Conservation (phyloP, 2,888 invertebrate genomes). For the Plutella xylostella region DNA sequence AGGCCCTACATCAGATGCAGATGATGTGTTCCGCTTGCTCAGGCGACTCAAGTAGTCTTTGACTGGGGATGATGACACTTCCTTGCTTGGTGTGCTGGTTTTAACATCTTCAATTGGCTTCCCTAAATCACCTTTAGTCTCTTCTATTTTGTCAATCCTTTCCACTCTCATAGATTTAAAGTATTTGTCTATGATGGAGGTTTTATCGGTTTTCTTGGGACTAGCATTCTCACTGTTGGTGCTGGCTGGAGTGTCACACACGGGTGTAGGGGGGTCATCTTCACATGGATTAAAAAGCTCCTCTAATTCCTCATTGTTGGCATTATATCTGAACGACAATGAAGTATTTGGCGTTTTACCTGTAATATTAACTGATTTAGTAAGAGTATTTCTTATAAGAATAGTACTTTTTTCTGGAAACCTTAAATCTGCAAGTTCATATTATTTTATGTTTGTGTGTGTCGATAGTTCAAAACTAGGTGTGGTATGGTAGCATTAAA, state of each 20-base stretch:
- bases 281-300: constrained; percentile 75
- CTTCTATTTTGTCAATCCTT: constrained; percentile 33
- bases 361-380: too few species aligned
- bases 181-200: constrained; percentile 62
- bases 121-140: constrained; percentile 34
- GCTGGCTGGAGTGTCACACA: constrained; percentile 45
- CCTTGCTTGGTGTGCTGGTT: constrained; percentile 33
- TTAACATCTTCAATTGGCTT: constrained; percentile 33
- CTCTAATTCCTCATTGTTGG: constrained; percentile 81
- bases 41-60: constrained; percentile 70
- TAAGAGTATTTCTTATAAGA: too few species aligned
- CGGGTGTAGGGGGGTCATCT: constrained; percentile 64
- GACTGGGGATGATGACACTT: constrained; percentile 61
- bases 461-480: too few species aligned
- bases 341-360: constrained; percentile 54
- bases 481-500: too few species aligned
- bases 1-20: constrained; percentile 37
- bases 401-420: too few species aligned
- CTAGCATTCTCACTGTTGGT: constrained; percentile 46
- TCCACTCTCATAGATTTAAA: constrained; percentile 53
- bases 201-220: constrained; percentile 55
- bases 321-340: constrained; percentile 77
- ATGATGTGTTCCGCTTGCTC: constrained; percentile 72
- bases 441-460: too few species aligned
- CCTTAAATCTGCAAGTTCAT: too few species aligned